Percentiles rank a stretch among this genome's conserved stretches.
These are phyloP conservation scores for Heliconius ethilla DNA, from an alignment of 2,888 invertebrate species.

Conservation along the genomic window DNA sequence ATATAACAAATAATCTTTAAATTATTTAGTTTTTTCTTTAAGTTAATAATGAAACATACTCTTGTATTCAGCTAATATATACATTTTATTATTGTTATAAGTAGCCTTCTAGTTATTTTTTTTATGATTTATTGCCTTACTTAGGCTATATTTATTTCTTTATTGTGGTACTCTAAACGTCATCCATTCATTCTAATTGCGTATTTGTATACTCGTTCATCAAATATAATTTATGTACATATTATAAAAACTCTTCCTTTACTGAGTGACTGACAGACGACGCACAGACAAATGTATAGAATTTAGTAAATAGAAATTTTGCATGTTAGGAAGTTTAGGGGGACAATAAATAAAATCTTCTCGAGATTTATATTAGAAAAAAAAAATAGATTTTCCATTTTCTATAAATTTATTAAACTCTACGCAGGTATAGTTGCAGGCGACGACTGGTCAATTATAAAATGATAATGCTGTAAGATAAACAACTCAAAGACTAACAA, in stretches of 20 bases:
- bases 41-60: neutral
- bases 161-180: neutral
- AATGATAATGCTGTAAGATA: constrained; percentile 10
- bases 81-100: neutral
- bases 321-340: no score
- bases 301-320: no score
- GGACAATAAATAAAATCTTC: neutral
- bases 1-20: neutral
- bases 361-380: neutral
- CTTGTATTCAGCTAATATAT: neutral
- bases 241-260: no score
- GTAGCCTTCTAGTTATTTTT: neutral
- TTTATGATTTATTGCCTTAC: neutral
- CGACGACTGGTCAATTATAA: neutral
- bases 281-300: no score
- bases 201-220: neutral
- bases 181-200: neutral
- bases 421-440: no score
- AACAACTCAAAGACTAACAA: constrained; percentile 46
- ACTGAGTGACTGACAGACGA: no score
- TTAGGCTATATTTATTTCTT: neutral
- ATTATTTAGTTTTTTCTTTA: neutral
- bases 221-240: neutral
- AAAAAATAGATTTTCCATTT: neutral
- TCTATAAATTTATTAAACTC: neutral